Evolutionary conservation across 2,888 invertebrate genomes (phyloP).

Genomic region (Chirona hameri): DNA sequence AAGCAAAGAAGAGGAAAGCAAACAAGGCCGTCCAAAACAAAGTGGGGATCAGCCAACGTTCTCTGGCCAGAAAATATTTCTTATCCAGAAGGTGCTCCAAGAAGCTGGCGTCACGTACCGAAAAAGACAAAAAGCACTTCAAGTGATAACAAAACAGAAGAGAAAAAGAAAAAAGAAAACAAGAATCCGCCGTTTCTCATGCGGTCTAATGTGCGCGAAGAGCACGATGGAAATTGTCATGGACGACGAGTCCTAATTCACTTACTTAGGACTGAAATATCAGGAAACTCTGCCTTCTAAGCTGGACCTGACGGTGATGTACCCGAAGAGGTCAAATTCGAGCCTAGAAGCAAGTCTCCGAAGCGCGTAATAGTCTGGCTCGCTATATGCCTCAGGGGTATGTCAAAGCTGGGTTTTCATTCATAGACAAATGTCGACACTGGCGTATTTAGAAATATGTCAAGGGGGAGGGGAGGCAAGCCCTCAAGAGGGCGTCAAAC

Average conservation of each 20-base stretch:
- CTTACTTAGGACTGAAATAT: background rate
- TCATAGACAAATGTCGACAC: no score
- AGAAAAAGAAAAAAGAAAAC: background rate
- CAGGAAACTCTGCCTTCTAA: background rate
- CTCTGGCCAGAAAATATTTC: background rate
- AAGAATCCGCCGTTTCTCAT: background rate
- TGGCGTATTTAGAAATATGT: no score
- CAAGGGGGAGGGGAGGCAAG: no score
- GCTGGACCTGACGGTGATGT: background rate
- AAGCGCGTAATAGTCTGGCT: background rate
- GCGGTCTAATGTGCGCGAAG: background rate
- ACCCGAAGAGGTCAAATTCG: background rate
- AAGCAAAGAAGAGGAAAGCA: no score
- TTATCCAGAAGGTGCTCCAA: background rate
- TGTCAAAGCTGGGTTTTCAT: background rate
- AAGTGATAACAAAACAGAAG: background rate
- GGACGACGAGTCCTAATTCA: background rate
- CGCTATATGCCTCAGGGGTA: background rate
- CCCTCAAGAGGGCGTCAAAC: no score
- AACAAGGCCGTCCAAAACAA: background rate
- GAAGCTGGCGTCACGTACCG: background rate
- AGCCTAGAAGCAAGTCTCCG: background rate
- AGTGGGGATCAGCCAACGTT: background rate
- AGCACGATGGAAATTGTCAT: background rate
- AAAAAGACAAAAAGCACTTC: background rate